Conservation (phyloP, 2,888 invertebrate species). For the Luperina nickerlii region DNA sequence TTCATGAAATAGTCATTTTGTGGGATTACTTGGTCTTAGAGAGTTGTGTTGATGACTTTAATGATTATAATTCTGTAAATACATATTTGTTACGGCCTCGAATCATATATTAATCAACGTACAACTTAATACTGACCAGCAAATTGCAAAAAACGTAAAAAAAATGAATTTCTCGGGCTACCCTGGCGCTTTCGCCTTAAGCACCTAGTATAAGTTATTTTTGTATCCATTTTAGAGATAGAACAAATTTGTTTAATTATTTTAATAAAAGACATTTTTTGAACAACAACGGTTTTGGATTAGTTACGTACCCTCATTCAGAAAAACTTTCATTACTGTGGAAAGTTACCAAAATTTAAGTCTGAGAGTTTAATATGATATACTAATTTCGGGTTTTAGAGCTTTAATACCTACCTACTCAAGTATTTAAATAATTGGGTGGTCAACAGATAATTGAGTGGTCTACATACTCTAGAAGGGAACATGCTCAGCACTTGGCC, state of each 20-base stretch:
- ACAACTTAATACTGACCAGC: no score
- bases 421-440: background rate
- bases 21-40: no score
- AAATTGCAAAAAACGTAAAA: no score
- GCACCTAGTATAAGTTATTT: conserved; percentile 6
- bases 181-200: no score
- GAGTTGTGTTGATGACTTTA: no score
- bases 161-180: no score
- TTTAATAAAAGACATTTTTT: conserved; percentile 14
- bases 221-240: conserved; percentile 31
- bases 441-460: background rate
- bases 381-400: background rate
- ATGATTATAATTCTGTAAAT: no score
- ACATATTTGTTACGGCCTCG: no score
- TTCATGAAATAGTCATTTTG: no score
- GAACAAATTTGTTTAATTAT: background rate
- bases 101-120: no score
- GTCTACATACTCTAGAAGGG: background rate
- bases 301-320: background rate
- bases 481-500: background rate
- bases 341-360: background rate
- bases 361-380: background rate
- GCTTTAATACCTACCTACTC: background rate
- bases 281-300: background rate
- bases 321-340: no score